phyloP scores from a whole-genome alignment of 2,888 invertebrate species.

The Eupithecia vulgata region DNA sequence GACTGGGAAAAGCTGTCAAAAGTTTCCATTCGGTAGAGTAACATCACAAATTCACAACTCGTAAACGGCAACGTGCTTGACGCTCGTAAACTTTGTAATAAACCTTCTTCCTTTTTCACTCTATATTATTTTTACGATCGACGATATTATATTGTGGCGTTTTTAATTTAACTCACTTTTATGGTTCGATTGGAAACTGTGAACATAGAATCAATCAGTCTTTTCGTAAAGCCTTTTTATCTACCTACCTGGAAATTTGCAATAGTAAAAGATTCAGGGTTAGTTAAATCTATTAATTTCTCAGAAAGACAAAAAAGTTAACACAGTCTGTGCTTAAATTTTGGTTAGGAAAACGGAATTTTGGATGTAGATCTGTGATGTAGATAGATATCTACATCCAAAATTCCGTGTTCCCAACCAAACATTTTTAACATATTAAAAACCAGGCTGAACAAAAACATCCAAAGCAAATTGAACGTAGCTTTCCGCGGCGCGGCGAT shows the following conservation, averaged over 20 bases:
- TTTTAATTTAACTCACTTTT: slow-evolving; percentile 13
- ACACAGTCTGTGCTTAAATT: no score
- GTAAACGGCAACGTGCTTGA: slow-evolving; percentile 50
- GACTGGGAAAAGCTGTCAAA: slow-evolving; percentile 11
- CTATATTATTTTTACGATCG: slow-evolving; percentile 42
- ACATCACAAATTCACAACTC: slow-evolving; percentile 15
- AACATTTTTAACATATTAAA: not conserved
- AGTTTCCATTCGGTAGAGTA: slow-evolving; percentile 13
- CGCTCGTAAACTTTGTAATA: slow-evolving; percentile 72
- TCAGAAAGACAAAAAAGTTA: no score
- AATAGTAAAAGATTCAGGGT: not conserved
- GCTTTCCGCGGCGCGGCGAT: slow-evolving; percentile 70
- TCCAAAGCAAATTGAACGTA: slow-evolving; percentile 61
- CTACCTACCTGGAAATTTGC: not conserved
- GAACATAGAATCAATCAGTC: not conserved
- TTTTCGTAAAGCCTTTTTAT: not conserved
- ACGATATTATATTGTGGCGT: slow-evolving; percentile 22
- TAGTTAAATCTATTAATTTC: no score
- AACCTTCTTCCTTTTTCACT: slow-evolving; percentile 64
- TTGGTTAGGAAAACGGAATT: no score
- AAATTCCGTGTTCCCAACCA: not conserved
- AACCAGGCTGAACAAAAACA: slow-evolving; percentile 1
- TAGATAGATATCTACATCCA: not conserved
- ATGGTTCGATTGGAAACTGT: not conserved
- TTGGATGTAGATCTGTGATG: no score